These are phyloP conservation scores for Oligia fasciuncula DNA, from an alignment of 2,888 invertebrate species.

Conservation along the genomic window DNA sequence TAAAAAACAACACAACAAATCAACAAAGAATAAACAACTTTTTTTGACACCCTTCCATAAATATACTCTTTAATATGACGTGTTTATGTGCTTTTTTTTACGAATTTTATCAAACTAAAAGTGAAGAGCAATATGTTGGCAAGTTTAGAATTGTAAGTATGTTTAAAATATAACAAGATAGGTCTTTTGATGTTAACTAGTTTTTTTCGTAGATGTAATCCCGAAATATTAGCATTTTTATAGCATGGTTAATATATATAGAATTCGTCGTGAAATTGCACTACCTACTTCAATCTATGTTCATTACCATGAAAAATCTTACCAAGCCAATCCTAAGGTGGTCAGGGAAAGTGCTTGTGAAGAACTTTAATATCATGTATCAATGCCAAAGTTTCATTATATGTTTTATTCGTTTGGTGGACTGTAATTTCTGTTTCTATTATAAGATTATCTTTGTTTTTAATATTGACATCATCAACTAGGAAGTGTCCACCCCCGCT, in stretches of 20 bases:
- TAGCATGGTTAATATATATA: neutral
- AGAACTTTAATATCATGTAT: conserved; percentile 34
- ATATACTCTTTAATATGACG: neutral
- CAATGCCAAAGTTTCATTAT: conserved; percentile 21
- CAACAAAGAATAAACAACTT: too few relatives aligned
- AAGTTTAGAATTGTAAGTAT: neutral
- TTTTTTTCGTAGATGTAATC: neutral
- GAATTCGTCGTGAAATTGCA: conserved; percentile 14
- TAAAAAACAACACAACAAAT: neutral
- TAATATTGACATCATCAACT: neutral
- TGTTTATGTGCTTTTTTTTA: neutral
- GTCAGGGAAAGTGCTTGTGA: conserved; percentile 51
- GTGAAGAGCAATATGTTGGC: neutral
- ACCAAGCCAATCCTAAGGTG: conserved; percentile 48
- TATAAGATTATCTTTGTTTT: neutral
- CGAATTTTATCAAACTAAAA: neutral
- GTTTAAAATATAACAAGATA: neutral
- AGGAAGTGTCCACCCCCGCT: neutral
- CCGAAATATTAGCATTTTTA: neutral
- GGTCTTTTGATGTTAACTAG: neutral
- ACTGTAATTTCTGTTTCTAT: conserved; percentile 28
- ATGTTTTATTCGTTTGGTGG: conserved; percentile 16
- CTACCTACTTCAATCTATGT: conserved; percentile 18
- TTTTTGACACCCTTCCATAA: neutral
- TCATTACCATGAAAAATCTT: conserved; percentile 43